These are phyloP conservation scores for Allophyes oxyacanthae DNA, from an alignment of 2,888 invertebrate genomes.

Conservation along the genomic window DNA sequence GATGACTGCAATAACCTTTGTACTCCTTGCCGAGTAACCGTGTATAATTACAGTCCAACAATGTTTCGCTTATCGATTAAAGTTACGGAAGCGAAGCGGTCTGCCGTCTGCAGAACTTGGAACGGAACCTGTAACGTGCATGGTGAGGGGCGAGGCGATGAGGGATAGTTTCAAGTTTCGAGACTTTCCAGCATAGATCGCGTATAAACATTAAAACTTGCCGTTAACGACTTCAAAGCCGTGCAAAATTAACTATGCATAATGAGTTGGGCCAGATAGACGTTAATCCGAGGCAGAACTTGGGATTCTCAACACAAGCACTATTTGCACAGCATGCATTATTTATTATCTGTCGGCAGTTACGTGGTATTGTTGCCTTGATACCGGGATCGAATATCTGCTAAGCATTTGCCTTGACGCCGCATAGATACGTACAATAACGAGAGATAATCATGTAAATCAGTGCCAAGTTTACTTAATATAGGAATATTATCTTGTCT, in stretches of 20 bases:
- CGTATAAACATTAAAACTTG: constrained; percentile 64
- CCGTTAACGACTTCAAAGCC: constrained; percentile 60
- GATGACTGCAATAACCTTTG: too few species aligned
- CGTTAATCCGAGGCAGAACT: constrained; percentile 66
- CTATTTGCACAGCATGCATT: constrained; percentile 62
- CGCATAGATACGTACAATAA: constrained; percentile 54
- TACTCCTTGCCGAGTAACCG: too few species aligned
- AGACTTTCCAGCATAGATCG: constrained; percentile 16
- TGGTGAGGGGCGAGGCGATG: constrained; percentile 23
- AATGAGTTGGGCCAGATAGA: constrained; percentile 66
- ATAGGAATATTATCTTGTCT: constrained; percentile 1
- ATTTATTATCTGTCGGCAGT: constrained; percentile 62
- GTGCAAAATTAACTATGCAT: constrained; percentile 71
- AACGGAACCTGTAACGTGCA: constrained; percentile 12
- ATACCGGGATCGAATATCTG: constrained; percentile 68
- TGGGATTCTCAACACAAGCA: constrained; percentile 58
- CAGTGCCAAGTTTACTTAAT: constrained; percentile 20
- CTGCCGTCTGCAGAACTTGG: constrained; percentile 10
- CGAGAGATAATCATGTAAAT: constrained; percentile 51
- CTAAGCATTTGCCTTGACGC: constrained; percentile 64
- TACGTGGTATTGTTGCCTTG: constrained; percentile 66
- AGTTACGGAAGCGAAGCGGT: constrained; percentile 21
- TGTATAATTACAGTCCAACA: constrained; percentile 10
- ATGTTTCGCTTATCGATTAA: constrained; percentile 30
- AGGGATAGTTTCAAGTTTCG: constrained; percentile 41